A percentile compares a stretch with the other conserved stretches of the same genome.
These are phyloP conservation scores for Epiblema foenella DNA, from an alignment of 2,888 invertebrate species.

Conservation along the genomic window DNA sequence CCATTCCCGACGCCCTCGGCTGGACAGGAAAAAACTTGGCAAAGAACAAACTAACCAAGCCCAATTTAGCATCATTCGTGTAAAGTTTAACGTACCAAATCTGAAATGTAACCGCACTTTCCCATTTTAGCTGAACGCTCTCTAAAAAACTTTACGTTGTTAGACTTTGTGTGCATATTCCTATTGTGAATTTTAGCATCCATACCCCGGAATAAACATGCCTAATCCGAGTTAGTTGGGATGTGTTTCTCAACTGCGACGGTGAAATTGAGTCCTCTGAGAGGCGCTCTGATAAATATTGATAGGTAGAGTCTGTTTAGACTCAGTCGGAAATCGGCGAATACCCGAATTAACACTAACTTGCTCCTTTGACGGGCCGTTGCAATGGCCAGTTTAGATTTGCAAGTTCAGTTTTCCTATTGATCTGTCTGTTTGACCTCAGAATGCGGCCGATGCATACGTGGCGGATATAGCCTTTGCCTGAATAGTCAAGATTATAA, in stretches of 20 bases:
- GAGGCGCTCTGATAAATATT: constrained; percentile 67
- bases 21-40: constrained; percentile 81
- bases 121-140: constrained; percentile 68
- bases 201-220: background rate
- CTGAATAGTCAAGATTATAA: too few species aligned
- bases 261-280: constrained; percentile 43
- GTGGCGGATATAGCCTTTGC: too few species aligned
- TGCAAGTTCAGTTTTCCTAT: constrained; percentile 7
- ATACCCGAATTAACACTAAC: constrained; percentile 71
- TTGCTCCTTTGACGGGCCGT: constrained; percentile 63
- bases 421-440: background rate
- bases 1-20: constrained; percentile 73
- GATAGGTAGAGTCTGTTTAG: constrained; percentile 60
- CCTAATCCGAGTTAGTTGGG: constrained; percentile 12
- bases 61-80: constrained; percentile 81
- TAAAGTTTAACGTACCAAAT: constrained; percentile 83
- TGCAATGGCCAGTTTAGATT: constrained; percentile 29
- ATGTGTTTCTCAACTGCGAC: constrained; percentile 9
- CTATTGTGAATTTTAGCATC: constrained; percentile 3
- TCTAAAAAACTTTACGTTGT: constrained; percentile 27
- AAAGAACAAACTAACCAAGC: constrained; percentile 82
- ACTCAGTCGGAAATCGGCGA: constrained; percentile 59
- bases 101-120: constrained; percentile 73
- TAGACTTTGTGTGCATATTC: constrained; percentile 22
- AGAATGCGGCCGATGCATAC: background rate